Conservation (phyloP, 2,888 invertebrate species). For the Trisateles emortualis region DNA sequence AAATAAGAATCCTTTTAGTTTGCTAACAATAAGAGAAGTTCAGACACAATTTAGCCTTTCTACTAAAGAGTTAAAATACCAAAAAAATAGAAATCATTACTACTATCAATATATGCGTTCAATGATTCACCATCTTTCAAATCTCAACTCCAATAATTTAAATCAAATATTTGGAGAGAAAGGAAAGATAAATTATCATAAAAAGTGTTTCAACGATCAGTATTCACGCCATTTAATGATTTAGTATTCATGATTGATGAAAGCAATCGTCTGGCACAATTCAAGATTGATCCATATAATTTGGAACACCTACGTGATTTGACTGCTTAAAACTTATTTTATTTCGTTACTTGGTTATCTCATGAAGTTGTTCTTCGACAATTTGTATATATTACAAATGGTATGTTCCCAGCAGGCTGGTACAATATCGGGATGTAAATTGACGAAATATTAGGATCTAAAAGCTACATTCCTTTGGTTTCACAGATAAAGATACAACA, state of each 20-base stretch:
- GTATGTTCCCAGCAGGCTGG: no score
- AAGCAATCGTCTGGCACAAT: conserved; percentile 30
- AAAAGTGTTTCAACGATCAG: conserved; percentile 7
- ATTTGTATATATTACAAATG: not conserved
- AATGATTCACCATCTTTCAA: not conserved
- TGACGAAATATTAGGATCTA: no score
- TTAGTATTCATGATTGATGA: conserved; percentile 37
- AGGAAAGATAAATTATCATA: not conserved
- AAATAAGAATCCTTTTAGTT: no score
- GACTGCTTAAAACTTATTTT: conserved; percentile 17
- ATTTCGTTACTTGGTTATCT: conserved; percentile 8
- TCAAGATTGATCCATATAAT: conserved; percentile 37
- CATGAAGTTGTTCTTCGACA: conserved; percentile 1
- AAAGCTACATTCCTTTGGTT: no score
- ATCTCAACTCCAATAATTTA: no score
- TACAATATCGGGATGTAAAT: no score
- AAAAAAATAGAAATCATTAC: not conserved
- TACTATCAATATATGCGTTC: no score
- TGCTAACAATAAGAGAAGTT: no score
- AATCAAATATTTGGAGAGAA: no score
- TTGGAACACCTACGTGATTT: conserved; percentile 27
- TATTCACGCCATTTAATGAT: conserved; percentile 13
- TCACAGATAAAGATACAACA: no score
- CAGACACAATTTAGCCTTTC: no score
- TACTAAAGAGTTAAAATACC: no score